Percentiles rank a stretch among this genome's conserved stretches.
Conservation (phyloP, 1,140 invertebrate genomes). For the Brachionus paranguensis region DNA sequence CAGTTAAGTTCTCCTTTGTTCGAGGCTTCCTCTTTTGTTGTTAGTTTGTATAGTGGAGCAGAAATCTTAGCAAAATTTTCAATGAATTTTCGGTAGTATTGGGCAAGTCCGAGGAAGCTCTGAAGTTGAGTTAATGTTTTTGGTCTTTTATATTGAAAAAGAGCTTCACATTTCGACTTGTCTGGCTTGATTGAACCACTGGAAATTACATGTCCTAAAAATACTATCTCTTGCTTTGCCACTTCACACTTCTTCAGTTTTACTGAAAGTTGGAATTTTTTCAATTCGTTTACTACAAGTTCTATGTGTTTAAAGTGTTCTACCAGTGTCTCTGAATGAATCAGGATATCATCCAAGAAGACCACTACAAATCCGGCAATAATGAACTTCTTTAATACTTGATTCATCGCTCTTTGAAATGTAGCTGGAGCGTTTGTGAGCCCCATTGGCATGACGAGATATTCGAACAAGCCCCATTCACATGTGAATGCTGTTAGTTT, state of each 20-base stretch:
- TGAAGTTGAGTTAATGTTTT: not conserved
- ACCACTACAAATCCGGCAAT: not conserved
- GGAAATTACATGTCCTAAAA: not conserved
- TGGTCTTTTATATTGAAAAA: not conserved
- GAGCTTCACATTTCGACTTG: not conserved
- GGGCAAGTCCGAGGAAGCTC: too few species aligned
- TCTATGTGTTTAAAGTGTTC: not conserved
- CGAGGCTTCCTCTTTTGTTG: too few species aligned
- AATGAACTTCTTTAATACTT: conserved; percentile 12
- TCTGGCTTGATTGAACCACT: not conserved
- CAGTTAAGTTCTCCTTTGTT: too few species aligned
- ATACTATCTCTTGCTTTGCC: not conserved
- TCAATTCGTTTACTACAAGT: not conserved
- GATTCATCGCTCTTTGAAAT: conserved; percentile 48
- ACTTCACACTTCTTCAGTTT: not conserved
- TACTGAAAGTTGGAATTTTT: not conserved
- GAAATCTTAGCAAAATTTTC: too few species aligned
- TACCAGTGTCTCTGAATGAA: not conserved
- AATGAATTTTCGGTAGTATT: too few species aligned
- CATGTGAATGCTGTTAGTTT: not conserved
- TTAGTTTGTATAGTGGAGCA: too few species aligned
- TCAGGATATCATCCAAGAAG: not conserved
- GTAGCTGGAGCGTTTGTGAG: conserved; percentile 51
- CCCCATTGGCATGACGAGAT: conserved; percentile 53
- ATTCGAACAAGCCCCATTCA: conserved; percentile 43